Evolutionary conservation across 2,113 vertebrate genomes (phyloP).

Genomic region (Lophotis ruficrista): DNA sequence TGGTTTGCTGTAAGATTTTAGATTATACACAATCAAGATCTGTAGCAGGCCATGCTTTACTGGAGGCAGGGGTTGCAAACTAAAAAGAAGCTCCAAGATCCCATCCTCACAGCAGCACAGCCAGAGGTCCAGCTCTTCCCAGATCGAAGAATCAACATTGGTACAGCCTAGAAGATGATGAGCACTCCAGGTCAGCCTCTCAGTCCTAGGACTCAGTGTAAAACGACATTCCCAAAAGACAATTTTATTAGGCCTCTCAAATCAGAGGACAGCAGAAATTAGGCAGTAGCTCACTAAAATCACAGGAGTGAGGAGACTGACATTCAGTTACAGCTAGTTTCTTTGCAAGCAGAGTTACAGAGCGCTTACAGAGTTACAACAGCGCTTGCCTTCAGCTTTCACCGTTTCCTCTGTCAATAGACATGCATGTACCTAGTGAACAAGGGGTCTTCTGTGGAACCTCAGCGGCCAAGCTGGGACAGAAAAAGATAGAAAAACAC

Average conservation of each 20-base stretch:
- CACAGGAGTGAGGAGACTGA: not conserved
- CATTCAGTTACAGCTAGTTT: not conserved
- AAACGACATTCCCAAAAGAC: not conserved
- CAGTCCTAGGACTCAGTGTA: not conserved
- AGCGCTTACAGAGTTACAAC: no score
- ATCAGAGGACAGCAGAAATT: not conserved
- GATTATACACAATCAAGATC: not conserved
- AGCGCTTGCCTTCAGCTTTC: not conserved
- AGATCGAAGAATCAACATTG: not conserved
- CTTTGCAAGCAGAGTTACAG: constrained; percentile 5
- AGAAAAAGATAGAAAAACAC: not conserved
- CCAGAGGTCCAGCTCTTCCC: not conserved
- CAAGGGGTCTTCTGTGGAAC: not conserved
- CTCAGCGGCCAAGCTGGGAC: not conserved
- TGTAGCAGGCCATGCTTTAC: not conserved
- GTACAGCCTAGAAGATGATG: not conserved
- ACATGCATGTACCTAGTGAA: not conserved
- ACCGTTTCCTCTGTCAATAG: not conserved
- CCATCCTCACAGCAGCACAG: not conserved
- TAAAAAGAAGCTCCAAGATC: not conserved
- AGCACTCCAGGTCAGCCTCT: not conserved
- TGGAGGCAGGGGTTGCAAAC: not conserved
- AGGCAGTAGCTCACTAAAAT: not conserved
- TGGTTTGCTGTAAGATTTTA: not conserved
- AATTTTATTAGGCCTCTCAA: not conserved